A percentile compares a stretch with the other conserved stretches of the same genome.
Conservation (phyloP, 1,140 invertebrate species). For the Dendrolimus kikuchii region DNA sequence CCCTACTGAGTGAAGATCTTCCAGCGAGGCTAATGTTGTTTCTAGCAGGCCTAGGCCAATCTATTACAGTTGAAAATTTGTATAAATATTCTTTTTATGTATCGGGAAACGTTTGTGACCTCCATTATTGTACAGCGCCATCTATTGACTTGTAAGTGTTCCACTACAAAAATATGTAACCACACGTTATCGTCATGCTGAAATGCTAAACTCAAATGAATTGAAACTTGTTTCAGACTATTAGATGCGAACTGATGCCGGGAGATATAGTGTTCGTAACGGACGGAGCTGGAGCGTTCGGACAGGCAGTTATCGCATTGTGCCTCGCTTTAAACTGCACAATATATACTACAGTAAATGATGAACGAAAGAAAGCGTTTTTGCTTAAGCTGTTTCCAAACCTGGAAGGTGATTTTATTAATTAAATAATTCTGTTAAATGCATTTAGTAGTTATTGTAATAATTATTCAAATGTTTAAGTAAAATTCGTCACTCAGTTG, state of each 20-base stretch:
- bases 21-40: too few species aligned
- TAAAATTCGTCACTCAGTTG: too few species aligned
- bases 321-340: constrained; percentile 74
- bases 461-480: too few species aligned
- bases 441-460: too few species aligned
- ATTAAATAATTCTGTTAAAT: too few species aligned
- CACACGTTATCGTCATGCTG: too few species aligned
- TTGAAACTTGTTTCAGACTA: constrained; percentile 8
- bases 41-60: too few species aligned
- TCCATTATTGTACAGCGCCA: too few species aligned
- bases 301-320: constrained; percentile 80
- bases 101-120: neutral
- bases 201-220: neutral
- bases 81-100: too few species aligned
- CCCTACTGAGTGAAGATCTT: too few species aligned
- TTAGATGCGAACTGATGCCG: constrained; percentile 6
- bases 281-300: constrained; percentile 82
- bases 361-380: constrained; percentile 52
- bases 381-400: constrained; percentile 65
- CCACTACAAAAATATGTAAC: neutral
- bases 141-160: neutral
- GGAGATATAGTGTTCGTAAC: constrained; percentile 79
- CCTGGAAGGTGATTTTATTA: constrained; percentile 39
- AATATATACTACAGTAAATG: constrained; percentile 75
- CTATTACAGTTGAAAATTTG: too few species aligned